A percentile compares a stretch with the other conserved stretches of the same genome.
These are phyloP conservation scores for Rhabdomys pumilio DNA, from an alignment of 2,797 vertebrate genomes.

Conservation along the genomic window DNA sequence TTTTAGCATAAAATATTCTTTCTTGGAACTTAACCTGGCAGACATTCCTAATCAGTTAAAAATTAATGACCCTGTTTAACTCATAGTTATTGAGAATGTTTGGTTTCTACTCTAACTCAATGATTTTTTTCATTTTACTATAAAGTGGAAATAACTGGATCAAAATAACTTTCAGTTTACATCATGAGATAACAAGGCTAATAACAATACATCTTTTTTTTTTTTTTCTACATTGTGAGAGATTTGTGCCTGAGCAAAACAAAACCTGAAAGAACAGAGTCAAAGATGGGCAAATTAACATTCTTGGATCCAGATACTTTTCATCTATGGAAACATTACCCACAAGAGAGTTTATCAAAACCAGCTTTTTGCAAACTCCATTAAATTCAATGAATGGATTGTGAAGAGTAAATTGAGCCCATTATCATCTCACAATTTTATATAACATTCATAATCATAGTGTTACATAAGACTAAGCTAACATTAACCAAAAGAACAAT, in stretches of 20 bases:
- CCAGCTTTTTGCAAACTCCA: slow-evolving; percentile 66
- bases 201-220: background rate
- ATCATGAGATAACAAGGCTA: background rate
- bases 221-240: slow-evolving; percentile 37
- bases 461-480: slow-evolving; percentile 78
- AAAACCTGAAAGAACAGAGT: background rate
- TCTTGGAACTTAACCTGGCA: background rate
- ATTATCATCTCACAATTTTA: slow-evolving; percentile 81
- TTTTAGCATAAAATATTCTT: background rate
- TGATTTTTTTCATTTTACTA: slow-evolving; percentile 65
- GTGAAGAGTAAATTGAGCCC: slow-evolving; percentile 75
- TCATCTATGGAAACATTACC: slow-evolving; percentile 56
- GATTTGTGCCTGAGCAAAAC: background rate
- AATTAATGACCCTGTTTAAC: slow-evolving; percentile 29
- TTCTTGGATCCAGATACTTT: background rate
- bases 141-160: slow-evolving; percentile 42
- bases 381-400: slow-evolving; percentile 80
- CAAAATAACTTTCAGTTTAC: slow-evolving; percentile 45
- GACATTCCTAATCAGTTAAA: background rate
- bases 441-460: slow-evolving; percentile 81
- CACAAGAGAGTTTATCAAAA: slow-evolving; percentile 71
- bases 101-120: slow-evolving; percentile 4
- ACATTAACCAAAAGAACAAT: slow-evolving; percentile 78
- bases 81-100: slow-evolving; percentile 6
- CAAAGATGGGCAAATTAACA: slow-evolving; percentile 60